Evolutionary conservation across 2,888 invertebrate genomes (phyloP).

Genomic region (Cremastobaeus sp.): DNA sequence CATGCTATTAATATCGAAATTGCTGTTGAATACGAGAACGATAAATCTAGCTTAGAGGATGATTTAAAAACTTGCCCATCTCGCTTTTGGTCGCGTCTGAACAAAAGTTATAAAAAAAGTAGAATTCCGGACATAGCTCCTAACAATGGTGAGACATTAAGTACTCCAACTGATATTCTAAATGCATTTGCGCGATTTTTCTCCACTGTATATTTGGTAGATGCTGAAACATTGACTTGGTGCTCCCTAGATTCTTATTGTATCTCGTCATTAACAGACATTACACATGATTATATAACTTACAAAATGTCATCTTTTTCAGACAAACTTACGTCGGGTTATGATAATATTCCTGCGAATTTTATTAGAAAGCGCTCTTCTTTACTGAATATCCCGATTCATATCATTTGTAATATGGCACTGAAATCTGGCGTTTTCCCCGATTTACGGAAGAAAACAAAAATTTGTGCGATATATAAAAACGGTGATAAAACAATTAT

Average conservation of each 20-base stretch:
- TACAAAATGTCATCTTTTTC: not conserved
- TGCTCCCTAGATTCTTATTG: not conserved
- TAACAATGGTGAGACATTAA: not conserved
- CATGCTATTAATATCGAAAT: not conserved
- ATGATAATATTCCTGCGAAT: not conserved
- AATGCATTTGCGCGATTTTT: not conserved
- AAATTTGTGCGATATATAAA: not conserved
- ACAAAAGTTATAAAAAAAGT: not conserved
- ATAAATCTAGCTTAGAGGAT: not conserved
- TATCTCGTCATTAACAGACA: too few relatives aligned
- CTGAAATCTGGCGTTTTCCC: not conserved
- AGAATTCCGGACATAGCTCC: not conserved
- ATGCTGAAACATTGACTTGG: not conserved
- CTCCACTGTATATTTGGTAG: not conserved
- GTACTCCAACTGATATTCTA: not conserved
- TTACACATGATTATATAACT: not conserved
- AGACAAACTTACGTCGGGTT: not conserved
- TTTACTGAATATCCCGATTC: not conserved
- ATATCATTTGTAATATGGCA: not conserved
- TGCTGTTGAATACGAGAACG: not conserved
- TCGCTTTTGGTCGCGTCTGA: not conserved
- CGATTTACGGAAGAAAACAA: not conserved
- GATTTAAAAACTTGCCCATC: not conserved
- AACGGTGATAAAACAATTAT: not conserved
- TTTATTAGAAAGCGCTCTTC: not conserved